Base-by-base conservation (phyloP, 2,888 invertebrate genomes). In the Ctenicera cuprea region DNA sequence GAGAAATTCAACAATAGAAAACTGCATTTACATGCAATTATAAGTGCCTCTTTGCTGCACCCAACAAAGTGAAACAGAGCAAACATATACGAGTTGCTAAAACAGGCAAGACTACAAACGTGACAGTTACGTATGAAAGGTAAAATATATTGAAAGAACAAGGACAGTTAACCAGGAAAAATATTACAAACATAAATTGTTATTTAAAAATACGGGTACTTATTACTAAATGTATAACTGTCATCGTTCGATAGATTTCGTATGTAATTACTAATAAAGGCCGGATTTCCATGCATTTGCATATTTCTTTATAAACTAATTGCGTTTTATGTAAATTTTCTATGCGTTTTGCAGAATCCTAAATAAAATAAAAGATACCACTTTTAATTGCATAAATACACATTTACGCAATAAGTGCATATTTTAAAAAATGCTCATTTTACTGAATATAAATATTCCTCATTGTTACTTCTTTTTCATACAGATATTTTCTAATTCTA, bases 121-220 rank as follows among this genome's bases (percentile, higher is more conserved):
- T 48, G 48, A 18, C 18, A 48, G 9, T 16, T 16, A 20, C 9
- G 3, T 16, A 48, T 16, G 9, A 9, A 48, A 48, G 48, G 48
- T 18, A 48, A 18, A 16, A 48, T 48, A 9, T 0, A 48, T 20
- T 18, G 16, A 48, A 48, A 48, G 48, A 18, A 48, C 48, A 48
- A 48, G 48, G 48, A 48, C 48, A 20, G 48, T 18, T 7, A 18
- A 48, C 48, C 48, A 48, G 48, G 48, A 48, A 48, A 48, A 48
- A 48, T 8, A 5, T 18, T 2, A 2, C 18, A 7, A 20, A 18
- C 18, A 18, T 3, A 20, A 48, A 48, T 1, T 48, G 16, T 18
- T 12, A 9, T 1, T 18, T 20, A 18, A 48, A 48, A 48, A 48
- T 33, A 33, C 7, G 9, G 33, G 20, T 43, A 16, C 16, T n/a